phyloP scores from a whole-genome alignment of 1,140 invertebrate genomes.

The Aphelinus certus region DNA sequence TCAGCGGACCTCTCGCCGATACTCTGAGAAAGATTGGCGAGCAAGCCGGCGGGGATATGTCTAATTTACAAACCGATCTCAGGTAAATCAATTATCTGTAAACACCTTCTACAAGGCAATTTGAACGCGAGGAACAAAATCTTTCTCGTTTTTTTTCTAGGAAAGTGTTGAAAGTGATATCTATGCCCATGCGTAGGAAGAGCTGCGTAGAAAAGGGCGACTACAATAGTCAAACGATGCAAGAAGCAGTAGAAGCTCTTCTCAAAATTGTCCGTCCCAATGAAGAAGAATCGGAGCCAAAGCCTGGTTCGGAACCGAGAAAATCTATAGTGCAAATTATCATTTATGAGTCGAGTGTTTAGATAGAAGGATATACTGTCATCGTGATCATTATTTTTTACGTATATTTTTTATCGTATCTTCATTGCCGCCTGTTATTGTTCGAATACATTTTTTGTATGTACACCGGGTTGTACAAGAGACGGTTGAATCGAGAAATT shows the following conservation, averaged over 20 bases:
- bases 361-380: neutral
- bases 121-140: slow-evolving; percentile 3
- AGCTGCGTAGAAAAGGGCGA: slow-evolving; percentile 44
- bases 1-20: slow-evolving; percentile 82
- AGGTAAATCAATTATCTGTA: slow-evolving; percentile 58
- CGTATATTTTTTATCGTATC: neutral
- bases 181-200: slow-evolving; percentile 58
- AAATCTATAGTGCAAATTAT: slow-evolving; percentile 81
- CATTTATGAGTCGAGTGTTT: slow-evolving; percentile 75
- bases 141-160: slow-evolving; percentile 44
- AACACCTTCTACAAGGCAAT: neutral
- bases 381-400: no score
- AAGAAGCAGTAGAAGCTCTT: slow-evolving; percentile 78
- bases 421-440: no score
- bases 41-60: slow-evolving; percentile 76
- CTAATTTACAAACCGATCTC: slow-evolving; percentile 74
- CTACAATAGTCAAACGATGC: slow-evolving; percentile 69
- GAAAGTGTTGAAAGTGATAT: slow-evolving; percentile 54
- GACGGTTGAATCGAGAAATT: no score
- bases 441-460: no score
- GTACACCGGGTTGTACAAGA: no score
- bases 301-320: slow-evolving; percentile 60
- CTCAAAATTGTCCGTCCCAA: slow-evolving; percentile 71
- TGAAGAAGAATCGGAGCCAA: neutral
- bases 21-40: slow-evolving; percentile 79